Conservation (phyloP, 1,140 invertebrate species). For the Heliothis subflexa region DNA sequence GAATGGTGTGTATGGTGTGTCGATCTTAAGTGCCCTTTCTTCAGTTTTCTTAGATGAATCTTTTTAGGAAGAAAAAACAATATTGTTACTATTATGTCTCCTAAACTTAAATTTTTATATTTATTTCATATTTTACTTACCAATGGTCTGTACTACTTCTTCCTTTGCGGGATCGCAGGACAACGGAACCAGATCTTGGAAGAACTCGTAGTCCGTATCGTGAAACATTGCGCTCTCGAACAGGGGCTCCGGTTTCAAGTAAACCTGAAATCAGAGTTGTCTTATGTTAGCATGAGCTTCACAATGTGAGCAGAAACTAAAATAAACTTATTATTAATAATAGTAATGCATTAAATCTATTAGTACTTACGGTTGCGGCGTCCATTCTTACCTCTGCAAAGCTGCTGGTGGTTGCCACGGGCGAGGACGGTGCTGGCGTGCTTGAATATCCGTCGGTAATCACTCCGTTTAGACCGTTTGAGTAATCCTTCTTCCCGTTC, state of each 20-base stretch:
- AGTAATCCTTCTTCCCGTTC: slow-evolving; percentile 76
- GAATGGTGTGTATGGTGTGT: slow-evolving; percentile 78
- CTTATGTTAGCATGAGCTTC: slow-evolving; percentile 59
- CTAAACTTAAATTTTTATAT: neutral
- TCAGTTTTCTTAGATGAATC: slow-evolving; percentile 71
- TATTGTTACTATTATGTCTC: neutral
- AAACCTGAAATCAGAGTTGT: slow-evolving; percentile 73
- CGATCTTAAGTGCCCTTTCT: slow-evolving; percentile 75
- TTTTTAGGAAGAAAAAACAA: slow-evolving; percentile 57
- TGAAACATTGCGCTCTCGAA: slow-evolving; percentile 77
- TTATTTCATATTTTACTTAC: slow-evolving; percentile 58
- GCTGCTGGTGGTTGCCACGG: slow-evolving; percentile 67
- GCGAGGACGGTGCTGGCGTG: slow-evolving; percentile 56
- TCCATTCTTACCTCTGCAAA: slow-evolving; percentile 77
- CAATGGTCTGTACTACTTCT: slow-evolving; percentile 79
- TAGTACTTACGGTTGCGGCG: slow-evolving; percentile 74
- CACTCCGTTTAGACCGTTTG: slow-evolving; percentile 72
- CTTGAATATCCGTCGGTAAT: slow-evolving; percentile 68
- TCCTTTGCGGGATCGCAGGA: slow-evolving; percentile 75
- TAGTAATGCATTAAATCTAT: slow-evolving; percentile 56
- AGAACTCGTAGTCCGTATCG: slow-evolving; percentile 81
- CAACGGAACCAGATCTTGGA: slow-evolving; percentile 82
- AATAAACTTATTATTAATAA: slow-evolving; percentile 67
- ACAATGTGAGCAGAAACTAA: slow-evolving; percentile 53
- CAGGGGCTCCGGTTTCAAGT: slow-evolving; percentile 77